Base-by-base conservation (phyloP, 2,888 invertebrate species). In the Oscheius sp. region DNA sequence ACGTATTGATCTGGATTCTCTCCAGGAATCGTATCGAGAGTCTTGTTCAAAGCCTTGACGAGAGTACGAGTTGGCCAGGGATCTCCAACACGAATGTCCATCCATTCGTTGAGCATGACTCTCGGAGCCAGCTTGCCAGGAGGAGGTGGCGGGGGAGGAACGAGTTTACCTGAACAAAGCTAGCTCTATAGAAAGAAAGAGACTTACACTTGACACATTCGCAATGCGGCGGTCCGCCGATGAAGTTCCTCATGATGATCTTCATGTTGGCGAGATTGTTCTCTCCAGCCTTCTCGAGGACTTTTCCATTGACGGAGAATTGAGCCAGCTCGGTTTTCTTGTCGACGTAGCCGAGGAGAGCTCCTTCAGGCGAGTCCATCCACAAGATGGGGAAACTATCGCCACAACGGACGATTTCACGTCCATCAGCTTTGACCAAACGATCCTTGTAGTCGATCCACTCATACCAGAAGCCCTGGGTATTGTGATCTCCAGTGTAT, bases 341-440 rank as follows among this genome's bases (percentile, higher is more conserved):
- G 76, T 84, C 82, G 52, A 84, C 75, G 72, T 76, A 84, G 33
- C 81, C 81, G 55, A 81, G 71, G 25, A 81, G 70, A n/a, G 77
- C 73, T 17, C 55, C 52, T 20, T 64, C 76, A 17, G 69, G 58
- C 15, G 70, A 73, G 70, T 79, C 73, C 12, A 37, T 64, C 84
- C 84, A 84, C 53, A 84, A 72, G 53, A 84, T 76, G n/a, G 83
- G 84, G 74, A 82, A 74, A 23, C 82, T 82, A 70, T 84, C 82
- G 23, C 84, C 84, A 69, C 84, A 84, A 23, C 74, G 66, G 4
- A 84, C 72, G 6, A 82, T 66, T 71, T 81, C 74, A 48, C 79
- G 82, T 67, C 72, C 66, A 27, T 74, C 80, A 33, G 69, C 33
- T 53, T 78, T 80, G 46, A 77, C 81, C 23, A 77, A 69, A 63